These are phyloP conservation scores for Poeciliopsis turneri DNA, from an alignment of 2,797 vertebrate genomes.

Conservation along the genomic window DNA sequence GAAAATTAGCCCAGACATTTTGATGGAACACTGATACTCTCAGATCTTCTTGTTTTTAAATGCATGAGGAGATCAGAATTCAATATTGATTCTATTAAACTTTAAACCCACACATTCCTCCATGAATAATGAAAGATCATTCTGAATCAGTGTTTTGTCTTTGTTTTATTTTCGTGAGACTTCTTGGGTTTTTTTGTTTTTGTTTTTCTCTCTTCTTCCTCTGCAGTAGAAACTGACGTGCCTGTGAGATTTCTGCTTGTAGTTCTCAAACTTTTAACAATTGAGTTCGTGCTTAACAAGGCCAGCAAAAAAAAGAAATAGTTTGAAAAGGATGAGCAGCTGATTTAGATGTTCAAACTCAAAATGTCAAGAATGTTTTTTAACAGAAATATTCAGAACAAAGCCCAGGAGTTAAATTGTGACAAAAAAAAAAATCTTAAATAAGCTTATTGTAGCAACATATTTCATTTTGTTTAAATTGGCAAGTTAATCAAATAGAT, in stretches of 20 bases:
- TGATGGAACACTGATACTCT: neutral
- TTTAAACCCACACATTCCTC: slow-evolving; percentile 12
- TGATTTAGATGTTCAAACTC: neutral
- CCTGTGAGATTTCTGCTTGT: neutral
- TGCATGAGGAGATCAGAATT: slow-evolving; percentile 7
- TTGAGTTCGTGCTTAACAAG: neutral
- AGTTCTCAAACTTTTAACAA: neutral
- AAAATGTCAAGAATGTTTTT: neutral
- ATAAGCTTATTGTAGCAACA: neutral
- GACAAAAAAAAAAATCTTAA: neutral
- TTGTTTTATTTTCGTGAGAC: neutral
- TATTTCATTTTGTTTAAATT: neutral
- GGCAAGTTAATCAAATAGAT: neutral
- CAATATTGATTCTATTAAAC: slow-evolving; percentile 21
- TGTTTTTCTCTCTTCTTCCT: no score
- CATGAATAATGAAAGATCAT: slow-evolving; percentile 16
- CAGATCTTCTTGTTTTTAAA: neutral
- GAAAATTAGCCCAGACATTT: neutral
- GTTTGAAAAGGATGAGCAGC: neutral
- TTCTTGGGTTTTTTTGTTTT: neutral
- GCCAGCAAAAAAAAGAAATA: neutral
- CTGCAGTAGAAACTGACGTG: neutral
- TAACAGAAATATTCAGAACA: neutral
- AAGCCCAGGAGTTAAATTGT: no score
- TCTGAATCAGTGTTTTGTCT: neutral